These are phyloP conservation scores for Hippocampus barbouri DNA, from an alignment of 2,113 vertebrate species.

Conservation along the genomic window DNA sequence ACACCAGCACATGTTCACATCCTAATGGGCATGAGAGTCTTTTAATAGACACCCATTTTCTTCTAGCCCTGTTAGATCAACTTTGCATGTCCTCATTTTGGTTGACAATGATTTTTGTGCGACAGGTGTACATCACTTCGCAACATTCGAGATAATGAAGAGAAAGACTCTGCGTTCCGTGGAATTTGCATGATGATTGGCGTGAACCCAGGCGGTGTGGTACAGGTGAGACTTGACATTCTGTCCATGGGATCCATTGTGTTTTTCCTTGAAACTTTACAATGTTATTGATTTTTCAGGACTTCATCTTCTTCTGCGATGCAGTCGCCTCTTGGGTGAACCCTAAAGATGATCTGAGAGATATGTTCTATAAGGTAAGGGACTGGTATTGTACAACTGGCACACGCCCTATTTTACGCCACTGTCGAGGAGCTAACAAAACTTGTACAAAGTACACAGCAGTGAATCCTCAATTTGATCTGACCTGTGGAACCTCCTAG, in stretches of 20 bases:
- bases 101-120: background rate
- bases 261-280: background rate
- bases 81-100: background rate
- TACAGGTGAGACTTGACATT: constrained; percentile 76
- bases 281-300: constrained; percentile 61
- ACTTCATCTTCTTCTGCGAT: constrained; percentile 95
- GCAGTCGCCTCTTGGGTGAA: constrained; percentile 93
- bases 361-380: constrained; percentile 94
- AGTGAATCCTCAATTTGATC: too few species aligned
- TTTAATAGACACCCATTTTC: background rate
- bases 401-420: too few species aligned
- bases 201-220: constrained; percentile 88
- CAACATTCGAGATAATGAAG: constrained; percentile 93
- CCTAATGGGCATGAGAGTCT: background rate
- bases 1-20: background rate
- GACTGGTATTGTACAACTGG: background rate
- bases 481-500: too few species aligned
- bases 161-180: constrained; percentile 91
- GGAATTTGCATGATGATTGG: constrained; percentile 97
- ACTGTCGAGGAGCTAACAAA: too few species aligned
- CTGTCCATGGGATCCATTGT: background rate
- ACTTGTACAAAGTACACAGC: too few species aligned
- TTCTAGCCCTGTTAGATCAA: background rate
- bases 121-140: constrained; percentile 87
- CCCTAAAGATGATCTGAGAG: constrained; percentile 89